Base-by-base conservation (phyloP, 2,113 vertebrate species). In the Corythoichthys intestinalis region DNA sequence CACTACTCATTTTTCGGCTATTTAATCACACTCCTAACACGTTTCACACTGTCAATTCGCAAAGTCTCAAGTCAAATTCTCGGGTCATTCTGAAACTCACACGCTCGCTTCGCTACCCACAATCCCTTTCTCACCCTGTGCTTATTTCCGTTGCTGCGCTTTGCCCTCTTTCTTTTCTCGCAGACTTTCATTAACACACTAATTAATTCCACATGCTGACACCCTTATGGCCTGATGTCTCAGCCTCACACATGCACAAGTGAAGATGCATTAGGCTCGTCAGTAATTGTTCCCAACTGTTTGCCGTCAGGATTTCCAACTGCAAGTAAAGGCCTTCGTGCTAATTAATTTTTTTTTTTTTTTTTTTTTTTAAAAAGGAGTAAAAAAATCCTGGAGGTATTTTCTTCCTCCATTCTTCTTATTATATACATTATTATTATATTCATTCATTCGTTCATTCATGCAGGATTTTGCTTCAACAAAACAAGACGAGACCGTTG, bases 181-280 rank as follows among this genome's bases (percentile, higher is more conserved):
- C 71, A 78, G 67, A 70, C 71, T 61, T 34, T 80, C 76, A 79
- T 87, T 84, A 78, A 64, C 50, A 58, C 62, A 71, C 76, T 86
- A 87, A 89, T 88, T 86, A 84, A 85, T 75, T 83, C 82, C 83
- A 85, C 13, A 83, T 85, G 86, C 74, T 72, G 57, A 77, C 72
- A 57, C 47, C 41, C 79, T 78, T 84, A 70, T 67, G 82, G 81
- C 64, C 73, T 76, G 73, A 69, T 77, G 69, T 76, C 68, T 70
- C 67, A 64, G 61, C 38, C 63, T 62, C 69, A 69, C 56, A 71
- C 59, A 71, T 4, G 37, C 46, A 66, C 61, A 74, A 38, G 28
- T 62, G 7, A 41, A 65, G 47, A 81, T 67, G 68, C 69, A 67
- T 57, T 47, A 75, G 72, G 59, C 65, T 56, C 52, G 60, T 59